Evolutionary conservation across 1,140 invertebrate genomes (phyloP).

Genomic region (Ostrea denselamellosa): DNA sequence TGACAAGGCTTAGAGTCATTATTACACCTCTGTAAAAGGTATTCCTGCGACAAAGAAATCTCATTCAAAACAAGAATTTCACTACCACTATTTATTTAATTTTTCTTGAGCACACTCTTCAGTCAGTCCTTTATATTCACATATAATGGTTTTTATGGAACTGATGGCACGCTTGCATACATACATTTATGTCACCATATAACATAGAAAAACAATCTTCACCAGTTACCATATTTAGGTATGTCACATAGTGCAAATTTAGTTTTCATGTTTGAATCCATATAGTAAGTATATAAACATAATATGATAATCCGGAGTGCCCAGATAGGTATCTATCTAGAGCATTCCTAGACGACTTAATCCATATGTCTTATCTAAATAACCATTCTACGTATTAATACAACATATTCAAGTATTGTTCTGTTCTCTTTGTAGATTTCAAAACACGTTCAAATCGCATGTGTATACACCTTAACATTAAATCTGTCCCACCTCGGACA

Average conservation of each 20-base stretch:
- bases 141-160: background rate
- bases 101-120: background rate
- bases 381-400: background rate
- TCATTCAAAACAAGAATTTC: conserved; percentile 3
- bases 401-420: background rate
- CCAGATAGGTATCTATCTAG: background rate
- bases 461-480: background rate
- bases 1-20: background rate
- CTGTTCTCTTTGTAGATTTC: conserved; percentile 4
- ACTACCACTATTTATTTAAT: conserved; percentile 8
- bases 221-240: background rate
- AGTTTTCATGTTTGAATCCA: background rate
- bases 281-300: too few species aligned
- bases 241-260: background rate
- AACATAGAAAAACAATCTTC: background rate
- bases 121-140: background rate
- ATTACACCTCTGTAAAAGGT: background rate
- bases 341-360: background rate
- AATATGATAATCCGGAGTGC: background rate
- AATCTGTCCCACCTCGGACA: background rate
- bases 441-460: conserved; percentile 2
- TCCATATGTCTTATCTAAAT: conserved; percentile 16
- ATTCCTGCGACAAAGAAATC: background rate
- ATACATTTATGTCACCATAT: background rate
- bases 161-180: background rate